Evolutionary conservation across 2,888 invertebrate species (phyloP), one percentile per base, ranked within the genome.

Genomic region (Acholoe squamosa): DNA sequence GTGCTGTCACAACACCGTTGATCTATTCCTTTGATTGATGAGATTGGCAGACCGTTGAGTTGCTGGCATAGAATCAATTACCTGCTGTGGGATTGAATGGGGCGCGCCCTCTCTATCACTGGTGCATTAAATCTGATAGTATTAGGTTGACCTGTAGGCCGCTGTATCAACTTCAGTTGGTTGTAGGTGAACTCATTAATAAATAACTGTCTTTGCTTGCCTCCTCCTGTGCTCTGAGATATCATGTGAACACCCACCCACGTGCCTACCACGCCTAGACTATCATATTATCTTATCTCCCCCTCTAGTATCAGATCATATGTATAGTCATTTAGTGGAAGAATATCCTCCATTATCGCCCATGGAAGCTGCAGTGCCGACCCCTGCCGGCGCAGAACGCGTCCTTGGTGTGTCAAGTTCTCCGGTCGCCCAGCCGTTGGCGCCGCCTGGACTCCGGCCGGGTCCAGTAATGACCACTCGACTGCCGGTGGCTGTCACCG

Each of bases 401-500:
- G 61, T n/a, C 61, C 12, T 61, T n/a, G 22, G 61, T n/a, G 61
- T 25, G 34, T 77, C 77, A 77, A 77, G 77, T 77, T 77, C 77
- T 77, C 77, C 33, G 84, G 84, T 43, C 22, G 84, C 84, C 34
- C 77, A 25, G 84, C 84, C 84, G 52, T 33, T 84, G 84, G 84
- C 51, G 84, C 84, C 43, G 84, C 51, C 51, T 31, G 89, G 51
- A 25, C 25, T 31, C 89, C 67, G 89, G 76, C 76, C 61, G 56
- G 61, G 43, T 22, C 31, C 89, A 28, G 67, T 61, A 67, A 89
- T 67, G 89, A 25, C 89, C 71, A 51, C 76, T 25, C 61, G 43
- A n/a, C 89, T 76, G 52, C 76, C 31, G 89, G 84, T 84, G 52
- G 43, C 84, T 84, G 84, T 84, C 84, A 84, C 84, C 33, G 43